Base-by-base conservation (phyloP, 2,888 invertebrate genomes). In the Hydropsyche betteni region DNA sequence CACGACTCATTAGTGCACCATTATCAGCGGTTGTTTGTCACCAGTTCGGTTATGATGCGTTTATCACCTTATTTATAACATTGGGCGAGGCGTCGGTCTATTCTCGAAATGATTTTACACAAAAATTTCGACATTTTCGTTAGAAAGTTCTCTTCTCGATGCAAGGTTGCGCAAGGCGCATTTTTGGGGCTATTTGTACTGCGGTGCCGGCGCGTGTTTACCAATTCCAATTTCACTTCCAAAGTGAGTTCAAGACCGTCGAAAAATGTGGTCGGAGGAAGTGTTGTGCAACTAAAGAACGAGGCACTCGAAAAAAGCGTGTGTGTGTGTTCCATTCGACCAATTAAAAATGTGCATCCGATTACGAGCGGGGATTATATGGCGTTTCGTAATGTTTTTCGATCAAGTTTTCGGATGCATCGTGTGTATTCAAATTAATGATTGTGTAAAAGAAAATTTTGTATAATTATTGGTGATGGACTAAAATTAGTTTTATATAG, bases 1-100 rank as follows among this genome's bases (percentile, higher is more conserved):
- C 55, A 58, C 53, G 69, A 36, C 74, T 74, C 74, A 69, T 74
- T 74, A 74, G 36, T 44, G 44, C 24, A 44, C 7, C 24, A 14
- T 74, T 74, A 74, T 74, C 74, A 38, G 69, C 69, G n/a, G n/a
- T 58, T 58, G 52, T 69, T 69, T 74, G 74, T 74, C 53, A 74
- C 74, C 53, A 33, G 38, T 55, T 33, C 50, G 24, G 69, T 53
- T n/a, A 53, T 61, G 61, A 10, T 61, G 61, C 7, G 12, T 64
- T 64, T 64, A 64, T 64, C 64, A 12, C 34, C 12, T 34, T 64
- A 64, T 64, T 64, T 64, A 64, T 64, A 33, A 34, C 64, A 58
- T 16, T 58, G 16, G 58, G 58, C 8, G 24, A 58, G 16, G 16
- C 24, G 16, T 58, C 16, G 58, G 16, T 16, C 16, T 24, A 58